Conservation (phyloP, 1,140 invertebrate species). For the Rhagoletis pomonella region DNA sequence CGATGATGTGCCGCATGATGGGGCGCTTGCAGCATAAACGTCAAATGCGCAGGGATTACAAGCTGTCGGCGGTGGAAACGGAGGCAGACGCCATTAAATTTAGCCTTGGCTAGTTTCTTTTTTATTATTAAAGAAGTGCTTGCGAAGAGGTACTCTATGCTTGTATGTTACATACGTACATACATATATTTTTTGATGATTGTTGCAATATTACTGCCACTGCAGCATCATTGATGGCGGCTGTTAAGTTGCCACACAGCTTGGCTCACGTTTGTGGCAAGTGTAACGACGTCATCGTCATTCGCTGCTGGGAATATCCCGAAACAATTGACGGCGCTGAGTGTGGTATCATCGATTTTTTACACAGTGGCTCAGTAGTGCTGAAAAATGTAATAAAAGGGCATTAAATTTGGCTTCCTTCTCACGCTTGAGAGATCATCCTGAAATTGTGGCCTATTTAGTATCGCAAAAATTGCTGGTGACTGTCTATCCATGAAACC, state of each 20-base stretch:
- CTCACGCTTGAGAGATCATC: too few species aligned
- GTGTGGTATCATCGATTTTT: too few species aligned
- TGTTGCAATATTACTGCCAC: constrained; percentile 25
- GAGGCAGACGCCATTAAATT: constrained; percentile 28
- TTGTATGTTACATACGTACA: not conserved
- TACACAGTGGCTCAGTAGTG: not conserved
- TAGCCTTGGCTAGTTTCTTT: not conserved
- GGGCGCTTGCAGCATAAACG: constrained; percentile 2
- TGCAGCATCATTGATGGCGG: not conserved
- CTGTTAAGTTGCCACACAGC: not conserved
- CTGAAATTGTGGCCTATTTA: too few species aligned
- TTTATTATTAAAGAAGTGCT: not conserved
- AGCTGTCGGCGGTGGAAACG: not conserved
- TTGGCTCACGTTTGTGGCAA: constrained; percentile 30
- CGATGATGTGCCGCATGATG: not conserved
- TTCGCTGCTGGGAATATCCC: not conserved
- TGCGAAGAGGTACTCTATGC: not conserved
- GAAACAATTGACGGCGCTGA: not conserved
- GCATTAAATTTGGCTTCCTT: too few species aligned
- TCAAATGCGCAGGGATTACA: not conserved
- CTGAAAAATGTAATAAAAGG: too few species aligned
- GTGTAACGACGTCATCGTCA: not conserved
- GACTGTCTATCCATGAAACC: too few species aligned
- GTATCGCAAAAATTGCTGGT: too few species aligned
- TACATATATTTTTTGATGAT: constrained; percentile 29